phyloP scores from a whole-genome alignment of 2,888 invertebrate species.

The Caenorhabditis sp. region DNA sequence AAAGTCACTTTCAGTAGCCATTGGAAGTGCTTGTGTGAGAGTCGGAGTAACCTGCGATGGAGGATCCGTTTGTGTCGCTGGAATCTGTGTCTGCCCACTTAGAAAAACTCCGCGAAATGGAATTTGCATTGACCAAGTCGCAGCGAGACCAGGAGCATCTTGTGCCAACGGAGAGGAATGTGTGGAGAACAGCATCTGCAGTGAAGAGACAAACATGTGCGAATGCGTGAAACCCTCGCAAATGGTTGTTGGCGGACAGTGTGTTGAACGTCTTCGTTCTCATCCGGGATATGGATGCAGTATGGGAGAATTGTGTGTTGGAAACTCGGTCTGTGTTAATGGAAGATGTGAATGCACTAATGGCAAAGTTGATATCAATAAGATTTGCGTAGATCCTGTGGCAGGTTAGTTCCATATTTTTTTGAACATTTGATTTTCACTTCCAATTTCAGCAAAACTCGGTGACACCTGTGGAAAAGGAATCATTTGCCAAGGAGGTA shows the following conservation, averaged over 20 bases:
- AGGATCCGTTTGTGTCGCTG: slow-evolving; percentile 79
- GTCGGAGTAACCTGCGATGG: slow-evolving; percentile 78
- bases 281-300: slow-evolving; percentile 80
- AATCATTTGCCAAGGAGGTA: slow-evolving; percentile 75
- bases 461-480: slow-evolving; percentile 77
- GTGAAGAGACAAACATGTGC: slow-evolving; percentile 67
- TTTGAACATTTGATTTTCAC: background rate
- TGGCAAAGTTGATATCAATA: slow-evolving; percentile 69
- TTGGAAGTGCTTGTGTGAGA: slow-evolving; percentile 76
- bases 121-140: slow-evolving; percentile 63
- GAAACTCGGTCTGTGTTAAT: slow-evolving; percentile 69
- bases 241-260: slow-evolving; percentile 72
- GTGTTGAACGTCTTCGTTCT: slow-evolving; percentile 74
- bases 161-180: slow-evolving; percentile 77
- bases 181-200: slow-evolving; percentile 70
- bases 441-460: slow-evolving; percentile 29
- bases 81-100: slow-evolving; percentile 79
- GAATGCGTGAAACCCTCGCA: slow-evolving; percentile 73
- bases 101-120: slow-evolving; percentile 67
- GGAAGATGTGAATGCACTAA: slow-evolving; percentile 74
- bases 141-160: slow-evolving; percentile 76
- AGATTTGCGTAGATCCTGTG: slow-evolving; percentile 67
- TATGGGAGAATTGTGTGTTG: slow-evolving; percentile 75
- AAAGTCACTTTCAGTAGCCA: slow-evolving; percentile 62
- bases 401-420: slow-evolving; percentile 60